phyloP scores from a whole-genome alignment of 2,113 vertebrate species.

The Alces alces region DNA sequence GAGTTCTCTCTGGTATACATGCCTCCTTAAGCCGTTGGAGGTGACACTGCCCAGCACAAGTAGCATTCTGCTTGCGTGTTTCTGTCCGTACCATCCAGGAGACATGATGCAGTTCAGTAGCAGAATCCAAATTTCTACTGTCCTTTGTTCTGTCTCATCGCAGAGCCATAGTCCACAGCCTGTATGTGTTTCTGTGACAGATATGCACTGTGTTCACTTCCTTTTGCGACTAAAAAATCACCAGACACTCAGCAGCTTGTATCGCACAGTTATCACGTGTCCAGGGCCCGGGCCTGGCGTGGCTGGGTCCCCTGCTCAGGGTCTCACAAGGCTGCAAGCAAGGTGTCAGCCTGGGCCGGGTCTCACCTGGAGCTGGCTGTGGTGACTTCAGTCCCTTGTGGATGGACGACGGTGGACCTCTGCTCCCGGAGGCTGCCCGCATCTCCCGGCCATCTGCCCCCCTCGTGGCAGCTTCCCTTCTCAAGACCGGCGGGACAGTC shows the following conservation, averaged over 20 bases:
- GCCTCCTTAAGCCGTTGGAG: not conserved
- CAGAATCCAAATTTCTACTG: not conserved
- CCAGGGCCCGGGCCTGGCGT: not conserved
- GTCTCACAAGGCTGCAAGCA: not conserved
- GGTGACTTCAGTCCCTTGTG: not conserved
- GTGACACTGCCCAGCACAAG: not conserved
- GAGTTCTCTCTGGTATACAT: not conserved
- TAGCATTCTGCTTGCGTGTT: not conserved
- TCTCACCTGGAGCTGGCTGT: not conserved
- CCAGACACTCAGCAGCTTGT: not conserved
- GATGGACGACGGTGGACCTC: accelerated
- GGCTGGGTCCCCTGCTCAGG: not conserved
- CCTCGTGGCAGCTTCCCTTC: not conserved
- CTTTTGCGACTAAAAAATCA: not conserved
- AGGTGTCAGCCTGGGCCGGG: not conserved
- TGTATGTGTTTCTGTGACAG: not conserved
- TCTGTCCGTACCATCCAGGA: not conserved
- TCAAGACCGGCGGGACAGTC: not conserved
- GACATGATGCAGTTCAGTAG: not conserved
- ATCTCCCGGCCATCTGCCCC: accelerated
- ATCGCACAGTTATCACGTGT: accelerated
- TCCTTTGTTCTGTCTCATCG: not conserved
- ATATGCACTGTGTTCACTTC: not conserved
- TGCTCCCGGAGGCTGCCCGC: accelerated
- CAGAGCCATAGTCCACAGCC: not conserved